Evolutionary conservation across 1,140 invertebrate species (phyloP), one percentile per base, ranked within the genome.

Genomic region (Drosophila busckii): DNA sequence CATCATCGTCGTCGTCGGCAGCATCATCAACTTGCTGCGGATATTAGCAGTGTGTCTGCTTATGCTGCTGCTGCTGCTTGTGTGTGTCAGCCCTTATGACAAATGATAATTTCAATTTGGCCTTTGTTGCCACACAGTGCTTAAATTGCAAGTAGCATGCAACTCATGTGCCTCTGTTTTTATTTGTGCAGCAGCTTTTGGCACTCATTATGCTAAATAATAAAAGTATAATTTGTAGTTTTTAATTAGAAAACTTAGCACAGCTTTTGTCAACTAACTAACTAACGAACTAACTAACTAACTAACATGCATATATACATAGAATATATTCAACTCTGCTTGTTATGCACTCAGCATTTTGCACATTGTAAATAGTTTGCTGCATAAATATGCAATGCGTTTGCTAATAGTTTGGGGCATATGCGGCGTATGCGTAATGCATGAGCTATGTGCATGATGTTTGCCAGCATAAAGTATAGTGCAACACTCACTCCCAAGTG

Each of bases 81-180:
- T 44, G 49, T 28, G n/a, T 44, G 28, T 31, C 62, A 42, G 26
- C 53, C 60, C 29, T 62, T 44, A 60, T 82, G 75, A 82, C 76
- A 83, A 82, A 82, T 82, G 63, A 70, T 67, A 82, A 82, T 82
- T 82, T 82, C 70, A 82, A 82, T 82, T 82, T 66, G 61, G 65
- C 70, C 66, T 82, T 82, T 61, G 75, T 50, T 69, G 48, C 34
- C 55, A 35, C 50, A 65, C 37, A 41, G 2, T 44, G 53, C 44
- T 60, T 40, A 25, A 60, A 60, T 34, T 46, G 46, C 26, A 26
- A 45, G 28, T 15, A 32, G 28, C 16, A 34, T 32, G 41, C 17
- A 6, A 20, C 15, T 9, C 37, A 15, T 20, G 7, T 23, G 20
- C 16, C 15, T 46, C 12, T 23, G 28, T 48, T 9, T 19, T 20